phyloP scores from a whole-genome alignment of 2,888 invertebrate species.

The Camptogramma bilineatum region DNA sequence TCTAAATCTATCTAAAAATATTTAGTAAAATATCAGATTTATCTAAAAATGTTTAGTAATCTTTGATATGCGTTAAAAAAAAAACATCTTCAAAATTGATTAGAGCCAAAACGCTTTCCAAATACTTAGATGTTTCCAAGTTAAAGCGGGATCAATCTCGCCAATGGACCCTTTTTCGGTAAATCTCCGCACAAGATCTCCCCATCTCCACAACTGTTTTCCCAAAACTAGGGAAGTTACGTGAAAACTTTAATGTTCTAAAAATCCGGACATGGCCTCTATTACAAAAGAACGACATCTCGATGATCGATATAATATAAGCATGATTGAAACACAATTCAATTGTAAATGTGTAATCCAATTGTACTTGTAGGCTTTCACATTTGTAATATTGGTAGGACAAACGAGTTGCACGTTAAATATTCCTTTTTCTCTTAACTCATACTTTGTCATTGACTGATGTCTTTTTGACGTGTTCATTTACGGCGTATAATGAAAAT shows the following conservation, averaged over 20 bases:
- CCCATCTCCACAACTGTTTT: conserved; percentile 22
- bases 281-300: neutral
- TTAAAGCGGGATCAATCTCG: conserved; percentile 39
- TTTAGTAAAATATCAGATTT: no score
- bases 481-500: no score
- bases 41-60: no score
- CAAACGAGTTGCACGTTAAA: no score
- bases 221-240: conserved; percentile 35
- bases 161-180: conserved; percentile 34
- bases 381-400: no score
- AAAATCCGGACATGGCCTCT: conserved; percentile 32
- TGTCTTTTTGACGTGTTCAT: no score
- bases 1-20: no score
- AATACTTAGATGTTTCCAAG: conserved; percentile 32
- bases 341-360: no score
- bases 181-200: conserved; percentile 33
- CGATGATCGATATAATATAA: neutral
- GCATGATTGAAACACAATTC: no score
- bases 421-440: no score
- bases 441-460: no score
- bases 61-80: neutral
- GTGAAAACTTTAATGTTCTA: conserved; percentile 34
- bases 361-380: no score
- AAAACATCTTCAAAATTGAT: neutral
- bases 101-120: conserved; percentile 19